A percentile compares a stretch with the other conserved stretches of the same genome.
Evolutionary conservation across 2,797 vertebrate species (phyloP).

Genomic region (Furcifer pardalis): DNA sequence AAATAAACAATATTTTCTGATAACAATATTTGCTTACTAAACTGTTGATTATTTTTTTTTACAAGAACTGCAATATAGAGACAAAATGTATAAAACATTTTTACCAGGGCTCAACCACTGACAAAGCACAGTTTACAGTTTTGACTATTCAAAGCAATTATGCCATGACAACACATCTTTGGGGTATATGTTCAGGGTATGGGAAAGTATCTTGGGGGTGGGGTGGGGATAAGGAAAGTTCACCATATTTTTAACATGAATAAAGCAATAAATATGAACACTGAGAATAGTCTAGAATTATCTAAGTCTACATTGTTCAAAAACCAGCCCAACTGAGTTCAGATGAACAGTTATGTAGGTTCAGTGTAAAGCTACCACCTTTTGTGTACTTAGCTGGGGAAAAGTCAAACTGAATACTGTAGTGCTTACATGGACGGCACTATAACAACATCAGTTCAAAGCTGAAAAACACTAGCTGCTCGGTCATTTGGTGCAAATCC

Average conservation of each 20-base stretch:
- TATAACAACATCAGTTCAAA: constrained; percentile 10
- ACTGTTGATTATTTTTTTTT: not conserved
- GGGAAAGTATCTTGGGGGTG: not conserved
- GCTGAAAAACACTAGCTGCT: not conserved
- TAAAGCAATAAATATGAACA: not conserved
- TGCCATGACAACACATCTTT: not conserved
- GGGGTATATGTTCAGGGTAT: not conserved
- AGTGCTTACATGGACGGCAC: not conserved
- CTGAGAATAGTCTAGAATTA: not conserved
- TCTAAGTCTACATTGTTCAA: not conserved
- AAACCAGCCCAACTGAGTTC: not conserved
- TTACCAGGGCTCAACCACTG: not conserved
- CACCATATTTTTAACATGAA: too few species aligned
- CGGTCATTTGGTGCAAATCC: not conserved
- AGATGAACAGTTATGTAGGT: not conserved
- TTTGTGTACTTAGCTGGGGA: not conserved
- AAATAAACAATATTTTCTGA: not conserved
- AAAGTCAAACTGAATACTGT: not conserved
- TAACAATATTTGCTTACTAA: not conserved
- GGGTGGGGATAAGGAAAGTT: too few species aligned
- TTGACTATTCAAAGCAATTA: not conserved
- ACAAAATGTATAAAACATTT: not conserved
- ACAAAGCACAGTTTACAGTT: not conserved
- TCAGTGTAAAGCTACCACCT: not conserved
- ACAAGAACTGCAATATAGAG: too few species aligned